phyloP scores from a whole-genome alignment of 2,113 vertebrate genomes.

The Chamaetylas fuelleborni region DNA sequence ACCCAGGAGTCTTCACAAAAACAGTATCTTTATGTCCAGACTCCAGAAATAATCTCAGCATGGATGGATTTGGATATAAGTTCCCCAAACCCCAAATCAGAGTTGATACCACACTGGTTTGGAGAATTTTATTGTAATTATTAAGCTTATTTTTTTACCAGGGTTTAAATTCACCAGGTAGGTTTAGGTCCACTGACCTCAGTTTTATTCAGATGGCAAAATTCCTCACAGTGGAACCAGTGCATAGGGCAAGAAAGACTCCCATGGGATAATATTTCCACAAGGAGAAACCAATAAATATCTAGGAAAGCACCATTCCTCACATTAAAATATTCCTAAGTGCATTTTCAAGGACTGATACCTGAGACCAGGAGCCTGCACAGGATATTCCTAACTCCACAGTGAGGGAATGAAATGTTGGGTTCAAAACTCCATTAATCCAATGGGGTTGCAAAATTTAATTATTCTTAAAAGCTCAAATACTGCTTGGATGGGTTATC shows the following conservation, averaged over 20 bases:
- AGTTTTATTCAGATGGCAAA: background rate
- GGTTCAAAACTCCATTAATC: background rate
- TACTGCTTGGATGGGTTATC: background rate
- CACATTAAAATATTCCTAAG: background rate
- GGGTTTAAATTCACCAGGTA: background rate
- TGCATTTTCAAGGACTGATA: background rate
- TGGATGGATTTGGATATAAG: background rate
- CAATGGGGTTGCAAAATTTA: background rate
- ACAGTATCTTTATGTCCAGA: accelerated
- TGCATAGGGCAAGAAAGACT: background rate
- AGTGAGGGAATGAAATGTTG: background rate
- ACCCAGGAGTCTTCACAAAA: background rate
- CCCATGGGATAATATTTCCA: background rate
- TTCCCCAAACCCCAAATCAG: background rate
- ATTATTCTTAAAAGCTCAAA: background rate
- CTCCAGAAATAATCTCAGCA: background rate
- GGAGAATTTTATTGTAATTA: background rate
- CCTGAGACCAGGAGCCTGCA: background rate
- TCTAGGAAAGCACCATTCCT: background rate
- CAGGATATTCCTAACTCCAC: background rate
- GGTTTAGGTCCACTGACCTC: background rate
- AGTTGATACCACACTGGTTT: background rate
- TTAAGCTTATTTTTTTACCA: background rate
- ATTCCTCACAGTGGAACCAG: background rate
- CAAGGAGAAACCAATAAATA: background rate